Evolutionary conservation across 2,797 vertebrate species (phyloP).

Genomic region (Oceanodroma leucorhoa): DNA sequence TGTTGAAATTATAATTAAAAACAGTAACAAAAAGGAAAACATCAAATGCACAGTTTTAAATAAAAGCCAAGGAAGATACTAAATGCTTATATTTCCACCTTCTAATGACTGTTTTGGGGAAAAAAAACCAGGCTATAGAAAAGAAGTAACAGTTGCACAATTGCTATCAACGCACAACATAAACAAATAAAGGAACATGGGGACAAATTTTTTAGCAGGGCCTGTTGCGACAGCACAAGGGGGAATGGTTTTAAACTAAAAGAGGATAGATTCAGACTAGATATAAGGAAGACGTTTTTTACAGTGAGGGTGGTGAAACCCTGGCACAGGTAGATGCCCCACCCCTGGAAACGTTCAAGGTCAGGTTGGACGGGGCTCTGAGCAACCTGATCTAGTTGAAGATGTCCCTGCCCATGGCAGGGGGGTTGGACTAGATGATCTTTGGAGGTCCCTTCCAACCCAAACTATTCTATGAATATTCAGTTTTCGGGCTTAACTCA

Average conservation of each 20-base stretch:
- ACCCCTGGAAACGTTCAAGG: neutral
- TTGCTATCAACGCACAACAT: neutral
- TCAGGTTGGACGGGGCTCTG: neutral
- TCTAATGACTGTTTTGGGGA: neutral
- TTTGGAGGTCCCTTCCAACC: neutral
- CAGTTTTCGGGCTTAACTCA: neutral
- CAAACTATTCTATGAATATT: neutral
- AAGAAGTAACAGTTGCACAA: neutral
- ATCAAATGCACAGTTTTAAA: neutral
- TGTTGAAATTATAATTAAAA: neutral
- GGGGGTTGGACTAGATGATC: neutral
- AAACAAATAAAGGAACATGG: neutral
- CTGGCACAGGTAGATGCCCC: neutral
- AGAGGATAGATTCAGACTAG: neutral
- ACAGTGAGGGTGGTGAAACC: neutral
- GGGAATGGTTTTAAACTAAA: neutral
- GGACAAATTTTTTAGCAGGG: neutral
- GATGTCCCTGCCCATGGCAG: neutral
- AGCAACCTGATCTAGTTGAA: neutral
- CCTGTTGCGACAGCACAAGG: neutral
- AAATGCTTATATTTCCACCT: neutral
- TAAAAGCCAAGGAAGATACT: neutral
- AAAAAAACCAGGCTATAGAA: neutral
- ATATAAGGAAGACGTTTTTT: neutral
- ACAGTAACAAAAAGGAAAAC: neutral